Base-by-base conservation (phyloP, 2,888 invertebrate genomes). In the Drosophila ezoana region DNA sequence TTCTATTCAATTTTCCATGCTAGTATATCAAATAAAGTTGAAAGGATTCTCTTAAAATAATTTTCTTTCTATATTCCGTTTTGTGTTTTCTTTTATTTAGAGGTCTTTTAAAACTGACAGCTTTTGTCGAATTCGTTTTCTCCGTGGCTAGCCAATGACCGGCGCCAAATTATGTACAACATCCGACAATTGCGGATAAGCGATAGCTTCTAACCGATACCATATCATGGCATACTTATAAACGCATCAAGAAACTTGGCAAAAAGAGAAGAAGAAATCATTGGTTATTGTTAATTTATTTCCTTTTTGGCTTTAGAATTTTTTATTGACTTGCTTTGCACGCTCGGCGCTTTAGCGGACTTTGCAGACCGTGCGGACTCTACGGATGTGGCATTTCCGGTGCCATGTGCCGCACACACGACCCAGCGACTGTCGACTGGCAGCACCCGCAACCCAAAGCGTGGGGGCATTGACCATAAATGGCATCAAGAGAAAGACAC, bases 281-380 rank as follows among this genome's bases (percentile, higher is more conserved):
- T 83, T 66, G 80, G 71, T 88, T 86, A 86, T 88, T 82, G 86
- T 82, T 88, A 88, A 88, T 84, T 86, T 86, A 84, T 84, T 88
- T 84, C 83, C 83, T 86, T 72, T 81, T 73, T 71, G 72, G 75
- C 80, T 79, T 87, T 82, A 75, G 72, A 88, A 88, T 84, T 75
- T 69, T 82, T 76, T 72, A 79, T 77, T 77, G 75, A 79, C 76
- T 75, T 56, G 71, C 63, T 48, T 66, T 66, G 51, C 16, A 44
- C 60, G 63, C 62, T 48, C 35, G 43, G 54, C 53, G 38, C 20
- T 43, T 18, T 28, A 35, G 18, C 43, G 45, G 57, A 62, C 79
- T 64, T 41, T 59, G 63, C 49, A 53, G 58, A 77, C 69, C 67
- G 23, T 59, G 54, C 60, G 54, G 72, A 67, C 76, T 66, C 35